Evolutionary conservation across 2,888 invertebrate species (phyloP), one percentile per base, ranked within the genome.

Genomic region (Eilema sororculum): DNA sequence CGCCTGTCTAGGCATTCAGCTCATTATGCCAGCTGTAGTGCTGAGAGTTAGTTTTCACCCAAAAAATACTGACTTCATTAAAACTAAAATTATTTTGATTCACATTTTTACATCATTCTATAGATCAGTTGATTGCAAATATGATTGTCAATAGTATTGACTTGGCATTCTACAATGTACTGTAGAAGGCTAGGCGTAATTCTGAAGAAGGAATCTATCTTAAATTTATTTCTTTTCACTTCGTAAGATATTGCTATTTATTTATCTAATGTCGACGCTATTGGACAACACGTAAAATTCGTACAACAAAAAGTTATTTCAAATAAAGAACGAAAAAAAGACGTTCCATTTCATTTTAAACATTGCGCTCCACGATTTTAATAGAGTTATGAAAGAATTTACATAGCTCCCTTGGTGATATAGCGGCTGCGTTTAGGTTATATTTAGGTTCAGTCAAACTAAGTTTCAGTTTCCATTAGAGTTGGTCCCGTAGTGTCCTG

Each of bases 391-490:
- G 70, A 77, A 79, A 80, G 73, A 74, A 77, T 80, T 70, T 72
- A 75, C 80, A 77, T 80, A 77, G 69, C 65, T 76, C 66, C 33
- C 69, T 76, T 71, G 57, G 52, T 72, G 71, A 71, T 77, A 68
- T 74, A 74, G 69, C 73, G 57, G 16, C 69, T 64, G 69, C 74
- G 75, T 79, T 82, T 80, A 82, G 71, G 74, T 79, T 77, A 79
- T 74, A 77, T 82, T 83, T 80, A 78, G 74, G 69, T 77, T 65
- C 66, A 72, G 64, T 41, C 67, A 68, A 81, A 86, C 78, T 85
- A 81, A 80, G 83, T 82, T 84, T 73, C 73, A 81, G 84, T 81
- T 83, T 78, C 72, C 80, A 86, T 84, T 84, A 84, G 67, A 83
- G 84, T 84, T 84, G 68, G 78, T 67, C 71, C 75, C 62, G 75